Conservation (phyloP, 23 tunicate species). For the Clavelina lepadiformis region DNA sequence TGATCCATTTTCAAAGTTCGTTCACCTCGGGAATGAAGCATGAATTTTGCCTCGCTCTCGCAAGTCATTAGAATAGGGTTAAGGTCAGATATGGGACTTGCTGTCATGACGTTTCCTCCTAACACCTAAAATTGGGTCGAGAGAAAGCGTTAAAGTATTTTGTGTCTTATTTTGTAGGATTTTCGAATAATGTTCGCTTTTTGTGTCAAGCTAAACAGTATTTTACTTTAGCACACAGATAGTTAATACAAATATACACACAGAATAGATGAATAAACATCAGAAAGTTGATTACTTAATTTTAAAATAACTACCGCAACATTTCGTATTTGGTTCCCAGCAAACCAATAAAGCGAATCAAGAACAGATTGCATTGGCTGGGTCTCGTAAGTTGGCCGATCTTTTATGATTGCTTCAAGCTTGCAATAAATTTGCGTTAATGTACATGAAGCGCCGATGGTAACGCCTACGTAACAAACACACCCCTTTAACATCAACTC, state of each 20-base stretch:
- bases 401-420: constrained; percentile 5
- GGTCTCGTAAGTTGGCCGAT: constrained; percentile 8
- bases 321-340: constrained; percentile 91
- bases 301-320: no score
- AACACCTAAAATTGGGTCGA: constrained; percentile 40
- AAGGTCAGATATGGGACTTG: constrained; percentile 97
- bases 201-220: no score
- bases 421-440: constrained; percentile 22
- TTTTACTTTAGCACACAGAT: no score
- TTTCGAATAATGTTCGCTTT: no score
- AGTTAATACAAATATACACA: no score
- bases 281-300: no score
- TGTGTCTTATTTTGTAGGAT: no score
- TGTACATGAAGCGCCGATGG: constrained; percentile 73
- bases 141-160: no score
- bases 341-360: constrained; percentile 85
- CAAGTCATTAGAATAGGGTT: constrained; percentile 84
- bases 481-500: no score
- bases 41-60: constrained; percentile 48
- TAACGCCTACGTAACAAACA: constrained; percentile 57
- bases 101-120: constrained; percentile 91
- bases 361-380: constrained; percentile 45
- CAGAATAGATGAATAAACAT: no score
- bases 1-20: constrained; percentile 70
- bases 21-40: constrained; percentile 24